A percentile compares a stretch with the other conserved stretches of the same genome.
Evolutionary conservation across 2,113 vertebrate species (phyloP).

Genomic region (Pogonocichla stellata): DNA sequence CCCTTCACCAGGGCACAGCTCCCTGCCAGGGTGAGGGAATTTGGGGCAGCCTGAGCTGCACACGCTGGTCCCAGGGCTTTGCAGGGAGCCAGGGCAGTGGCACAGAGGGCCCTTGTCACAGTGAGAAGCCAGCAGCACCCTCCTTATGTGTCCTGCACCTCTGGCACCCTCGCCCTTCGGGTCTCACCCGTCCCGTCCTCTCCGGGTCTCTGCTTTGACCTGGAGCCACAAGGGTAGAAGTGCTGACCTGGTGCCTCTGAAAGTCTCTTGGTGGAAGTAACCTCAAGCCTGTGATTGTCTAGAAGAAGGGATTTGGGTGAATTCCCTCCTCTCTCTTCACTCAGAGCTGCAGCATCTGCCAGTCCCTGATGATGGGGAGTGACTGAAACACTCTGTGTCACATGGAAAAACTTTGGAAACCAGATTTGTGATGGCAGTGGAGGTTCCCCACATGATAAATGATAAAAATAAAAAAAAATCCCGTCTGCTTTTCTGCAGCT

Average conservation of each 20-base stretch:
- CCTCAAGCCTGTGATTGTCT: neutral
- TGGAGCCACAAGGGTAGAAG: neutral
- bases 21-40: neutral
- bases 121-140: neutral
- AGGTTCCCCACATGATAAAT: neutral
- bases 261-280: neutral
- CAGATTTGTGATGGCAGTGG: neutral
- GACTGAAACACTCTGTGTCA: neutral
- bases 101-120: fast-evolving
- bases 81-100: neutral
- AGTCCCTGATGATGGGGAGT: neutral
- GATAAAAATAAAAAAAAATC: neutral
- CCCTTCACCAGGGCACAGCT: neutral
- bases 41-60: neutral
- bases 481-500: neutral
- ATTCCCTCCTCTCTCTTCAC: neutral
- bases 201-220: too few relatives aligned
- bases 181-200: too few relatives aligned
- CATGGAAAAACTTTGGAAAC: neutral
- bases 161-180: too few relatives aligned
- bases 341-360: neutral
- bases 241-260: neutral
- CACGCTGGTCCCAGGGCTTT: neutral
- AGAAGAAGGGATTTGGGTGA: neutral
- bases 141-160: too few relatives aligned